A percentile compares a stretch with the other conserved stretches of the same genome.
phyloP scores from a whole-genome alignment of 2,797 vertebrate species.

The Tamandua tetradactyla region DNA sequence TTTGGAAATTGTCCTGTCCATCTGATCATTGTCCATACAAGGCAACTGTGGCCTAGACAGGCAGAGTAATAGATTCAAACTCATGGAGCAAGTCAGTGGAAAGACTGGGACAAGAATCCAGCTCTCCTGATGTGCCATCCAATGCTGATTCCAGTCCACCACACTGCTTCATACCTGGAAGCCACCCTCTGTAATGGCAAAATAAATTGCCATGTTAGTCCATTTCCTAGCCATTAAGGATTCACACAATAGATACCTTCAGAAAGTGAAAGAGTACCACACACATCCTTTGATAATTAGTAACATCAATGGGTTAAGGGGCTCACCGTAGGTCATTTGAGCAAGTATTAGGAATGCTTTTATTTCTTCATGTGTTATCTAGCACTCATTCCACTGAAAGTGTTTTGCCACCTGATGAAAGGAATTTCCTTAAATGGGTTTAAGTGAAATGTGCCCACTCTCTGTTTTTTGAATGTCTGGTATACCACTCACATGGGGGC shows the following conservation, averaged over 20 bases:
- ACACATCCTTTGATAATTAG: background rate
- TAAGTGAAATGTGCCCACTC: background rate
- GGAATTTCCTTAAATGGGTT: background rate
- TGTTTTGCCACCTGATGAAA: background rate
- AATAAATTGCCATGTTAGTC: background rate
- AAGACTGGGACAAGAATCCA: background rate
- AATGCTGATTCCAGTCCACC: rapidly evolving
- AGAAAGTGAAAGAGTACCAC: background rate
- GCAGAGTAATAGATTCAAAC: background rate
- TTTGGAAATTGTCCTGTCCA: background rate
- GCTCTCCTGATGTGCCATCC: background rate
- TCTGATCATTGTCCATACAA: background rate
- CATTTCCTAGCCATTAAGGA: background rate
- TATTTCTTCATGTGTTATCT: background rate
- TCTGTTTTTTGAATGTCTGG: background rate
- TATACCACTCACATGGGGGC: background rate
- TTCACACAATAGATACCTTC: background rate
- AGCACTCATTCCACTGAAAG: background rate
- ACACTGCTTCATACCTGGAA: rapidly evolving
- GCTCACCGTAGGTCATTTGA: background rate
- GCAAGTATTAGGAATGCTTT: background rate
- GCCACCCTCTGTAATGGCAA: background rate
- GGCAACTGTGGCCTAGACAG: background rate
- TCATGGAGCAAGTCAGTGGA: rapidly evolving
- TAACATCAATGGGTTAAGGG: background rate